Base-by-base conservation (phyloP, 1,140 invertebrate species). In the Neodiprion virginianus region DNA sequence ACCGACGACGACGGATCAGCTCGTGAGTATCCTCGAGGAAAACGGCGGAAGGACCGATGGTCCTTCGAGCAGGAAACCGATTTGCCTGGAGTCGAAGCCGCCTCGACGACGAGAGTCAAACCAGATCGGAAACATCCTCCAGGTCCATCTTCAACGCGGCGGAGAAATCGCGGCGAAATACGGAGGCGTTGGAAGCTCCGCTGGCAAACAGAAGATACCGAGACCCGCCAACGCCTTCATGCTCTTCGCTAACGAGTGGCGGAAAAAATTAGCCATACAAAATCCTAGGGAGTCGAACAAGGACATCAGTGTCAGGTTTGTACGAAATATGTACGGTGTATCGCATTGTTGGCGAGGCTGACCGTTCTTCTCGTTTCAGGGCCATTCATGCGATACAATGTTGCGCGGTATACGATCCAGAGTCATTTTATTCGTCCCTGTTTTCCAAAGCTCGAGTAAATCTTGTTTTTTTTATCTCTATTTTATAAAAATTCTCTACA, bases 161-260 rank as follows among this genome's bases (percentile, higher is more conserved):
- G 53, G 53, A 14, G n/a, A 5, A 12, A 73, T 72, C 74, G 76
- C 75, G 67, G 67, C 68, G 23, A 66, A 61, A 23, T 69, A 69
- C 21, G 40, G 11, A 23, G 61, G 28, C 48, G 65, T 67, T 48
- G 72, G 79, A 79, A 78, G 71, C 71, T 47, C 67, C 72, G 4
- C 72, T 17, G 78, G 75, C 72, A 88, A 88, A 76, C 83, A 82
- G 75, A 91, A 90, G 83, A 92, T 93, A 14, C 91, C 90, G 1
- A 83, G 92, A 17, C 92, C 92, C 9, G 91, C 91, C 7, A 93
- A 93, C 82, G 92, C 92, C 0, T 93, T 93, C 75, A 92, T 93
- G 92, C 78, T 93, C 0, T 93, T 92, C 75, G 92, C 91, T n/a
- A 92, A 92, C 79, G 89, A 92, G 53, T 91, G 91, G 85, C 79